Base-by-base conservation (phyloP, 2,113 vertebrate genomes). In the Sinocyclocheilus grahami region DNA sequence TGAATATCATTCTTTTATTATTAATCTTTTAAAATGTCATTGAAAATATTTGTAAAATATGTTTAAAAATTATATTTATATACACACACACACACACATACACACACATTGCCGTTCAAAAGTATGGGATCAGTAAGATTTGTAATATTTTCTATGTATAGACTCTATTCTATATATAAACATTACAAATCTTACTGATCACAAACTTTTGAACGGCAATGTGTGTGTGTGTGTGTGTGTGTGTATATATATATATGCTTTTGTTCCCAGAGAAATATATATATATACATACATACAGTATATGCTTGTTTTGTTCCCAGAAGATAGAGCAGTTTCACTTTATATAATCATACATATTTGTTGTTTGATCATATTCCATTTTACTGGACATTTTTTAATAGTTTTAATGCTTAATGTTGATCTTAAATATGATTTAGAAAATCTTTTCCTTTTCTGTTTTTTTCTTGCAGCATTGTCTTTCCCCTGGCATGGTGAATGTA, bases 401-500 rank as follows among this genome's bases (percentile, higher is more conserved):
- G 0, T 53, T 53, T 18, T 37, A 69, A 20, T 71, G 37, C 20
- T 74, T 75, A 27, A 30, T 8, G 24, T 51, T 30, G 11, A 39
- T 39, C 4, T 72, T 42, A 65, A 71, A 42, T 0, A 6, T 7
- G 3, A 11, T 4, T 71, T 22, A 11, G 20, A 11, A 22, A 27
- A 63, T 4, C 12, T 42, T 42, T 67, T 48, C 2, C 2, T 42
- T 42, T 75, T 37, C 4, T 60, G 7, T 37, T 42, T 72, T 20
- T 39, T 71, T 55, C 9, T 51, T 14, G 22, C 14, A 55, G 14
- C 11, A 13, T 33, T 76, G 69, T 24, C 24, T 53, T 75, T 16
- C 37, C 71, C 55, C 6, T 78, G 86, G 85, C 78, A 82, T 14
- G n/a, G 13, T 20, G n/a, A 51, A 12, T 78, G 33, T 77, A 78